Evolutionary conservation across 2,797 vertebrate genomes (phyloP).

Genomic region (Luscinia luscinia): DNA sequence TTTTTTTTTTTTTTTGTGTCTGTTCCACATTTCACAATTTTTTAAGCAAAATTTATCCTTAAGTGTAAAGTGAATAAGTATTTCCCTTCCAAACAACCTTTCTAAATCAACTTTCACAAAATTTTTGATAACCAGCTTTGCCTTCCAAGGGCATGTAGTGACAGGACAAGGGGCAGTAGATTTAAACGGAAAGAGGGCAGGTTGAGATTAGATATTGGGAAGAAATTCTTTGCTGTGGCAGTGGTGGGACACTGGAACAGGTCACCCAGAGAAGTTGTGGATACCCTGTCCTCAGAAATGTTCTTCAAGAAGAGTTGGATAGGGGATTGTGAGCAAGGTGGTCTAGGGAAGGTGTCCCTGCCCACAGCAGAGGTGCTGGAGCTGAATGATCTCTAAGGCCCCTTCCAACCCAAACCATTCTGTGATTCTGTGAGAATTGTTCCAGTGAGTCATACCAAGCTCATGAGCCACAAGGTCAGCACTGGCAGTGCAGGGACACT

Average conservation of each 20-base stretch:
- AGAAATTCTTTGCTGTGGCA: background rate
- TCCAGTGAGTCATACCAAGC: background rate
- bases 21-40: background rate
- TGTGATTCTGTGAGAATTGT: background rate
- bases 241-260: background rate
- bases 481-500: background rate
- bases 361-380: background rate
- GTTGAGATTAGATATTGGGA: background rate
- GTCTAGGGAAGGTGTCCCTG: background rate
- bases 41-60: background rate
- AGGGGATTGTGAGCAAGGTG: background rate
- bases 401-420: background rate
- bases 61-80: background rate
- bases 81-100: background rate
- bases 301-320: fast-evolving
- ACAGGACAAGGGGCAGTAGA: background rate
- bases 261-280: background rate
- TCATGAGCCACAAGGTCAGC: background rate
- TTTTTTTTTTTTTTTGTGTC: fast-evolving
- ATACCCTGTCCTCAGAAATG: background rate
- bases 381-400: background rate
- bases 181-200: background rate
- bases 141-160: background rate
- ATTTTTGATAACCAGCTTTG: background rate
- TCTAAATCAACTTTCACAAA: background rate